Percentiles rank a stretch among this genome's conserved stretches.
Conservation (phyloP, 2,888 invertebrate species). For the Acrobasis consociella region DNA sequence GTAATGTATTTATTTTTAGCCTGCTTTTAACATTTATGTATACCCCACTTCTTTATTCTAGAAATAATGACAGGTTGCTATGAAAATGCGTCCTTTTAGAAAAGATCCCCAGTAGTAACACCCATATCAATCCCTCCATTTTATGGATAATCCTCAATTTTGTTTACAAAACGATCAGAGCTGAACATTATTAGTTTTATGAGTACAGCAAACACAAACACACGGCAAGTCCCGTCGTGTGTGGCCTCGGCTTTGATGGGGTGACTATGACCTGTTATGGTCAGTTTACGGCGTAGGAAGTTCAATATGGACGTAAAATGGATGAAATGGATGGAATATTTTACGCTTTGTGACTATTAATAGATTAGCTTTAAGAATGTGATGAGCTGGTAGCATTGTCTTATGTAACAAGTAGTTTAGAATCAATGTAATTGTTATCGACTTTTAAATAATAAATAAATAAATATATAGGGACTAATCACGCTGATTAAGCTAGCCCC, state of each 20-base stretch:
- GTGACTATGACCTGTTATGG: constrained; percentile 26
- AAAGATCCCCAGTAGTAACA: background rate
- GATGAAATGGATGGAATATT: constrained; percentile 8
- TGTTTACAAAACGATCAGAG: constrained; percentile 14
- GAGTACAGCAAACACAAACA: constrained; percentile 23
- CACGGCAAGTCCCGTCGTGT: constrained; percentile 23
- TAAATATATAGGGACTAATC: too few relatives aligned
- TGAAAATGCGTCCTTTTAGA: too few relatives aligned
- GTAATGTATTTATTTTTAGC: too few relatives aligned
- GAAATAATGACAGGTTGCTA: too few relatives aligned
- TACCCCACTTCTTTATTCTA: too few relatives aligned
- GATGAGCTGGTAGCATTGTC: background rate
- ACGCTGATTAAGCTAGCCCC: too few relatives aligned
- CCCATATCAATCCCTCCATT: background rate
- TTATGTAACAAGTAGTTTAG: background rate
- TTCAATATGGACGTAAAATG: constrained; percentile 12
- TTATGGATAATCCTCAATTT: constrained; percentile 3
- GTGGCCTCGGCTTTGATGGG: constrained; percentile 30
- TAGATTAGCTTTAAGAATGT: background rate
- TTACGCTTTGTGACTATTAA: constrained; percentile 1
- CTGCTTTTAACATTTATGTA: too few relatives aligned
- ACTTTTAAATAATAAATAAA: too few relatives aligned
- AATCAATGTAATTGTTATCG: too few relatives aligned
- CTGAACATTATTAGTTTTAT: constrained; percentile 22
- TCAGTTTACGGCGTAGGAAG: constrained; percentile 25